A percentile compares a stretch with the other conserved stretches of the same genome.
Evolutionary conservation across 2,113 vertebrate genomes (phyloP).

Genomic region (Pseudonaja textilis): DNA sequence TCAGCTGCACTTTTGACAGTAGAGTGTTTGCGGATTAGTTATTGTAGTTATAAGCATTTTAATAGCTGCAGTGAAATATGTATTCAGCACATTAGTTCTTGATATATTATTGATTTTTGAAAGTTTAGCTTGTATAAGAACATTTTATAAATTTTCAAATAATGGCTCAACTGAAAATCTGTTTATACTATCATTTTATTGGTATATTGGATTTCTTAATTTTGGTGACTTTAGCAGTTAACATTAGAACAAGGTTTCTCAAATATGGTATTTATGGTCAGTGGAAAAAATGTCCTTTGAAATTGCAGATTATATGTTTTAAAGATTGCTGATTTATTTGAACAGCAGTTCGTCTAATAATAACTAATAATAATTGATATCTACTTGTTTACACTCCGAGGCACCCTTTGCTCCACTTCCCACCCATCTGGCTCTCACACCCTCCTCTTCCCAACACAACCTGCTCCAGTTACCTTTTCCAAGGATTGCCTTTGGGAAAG

Average conservation of each 20-base stretch:
- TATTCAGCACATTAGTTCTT: conserved; percentile 20
- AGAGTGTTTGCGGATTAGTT: background rate
- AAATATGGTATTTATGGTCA: conserved; percentile 57
- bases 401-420: too few relatives aligned
- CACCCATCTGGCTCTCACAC: too few relatives aligned
- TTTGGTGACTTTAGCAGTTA: conserved; percentile 54
- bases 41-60: background rate
- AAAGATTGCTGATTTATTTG: background rate
- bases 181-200: conserved; percentile 17
- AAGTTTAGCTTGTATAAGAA: background rate
- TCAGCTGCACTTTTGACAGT: background rate
- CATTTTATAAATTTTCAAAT: conserved; percentile 33
- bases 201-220: conserved; percentile 44
- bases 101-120: background rate
- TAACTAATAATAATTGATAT: background rate
- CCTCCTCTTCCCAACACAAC: too few relatives aligned
- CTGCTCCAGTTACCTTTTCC: too few relatives aligned
- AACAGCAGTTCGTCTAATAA: background rate
- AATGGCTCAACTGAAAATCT: conserved; percentile 35
- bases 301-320: background rate
- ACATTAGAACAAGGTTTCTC: conserved; percentile 48
- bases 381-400: background rate
- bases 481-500: too few relatives aligned
- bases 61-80: background rate
- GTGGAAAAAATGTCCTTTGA: background rate